Conservation (phyloP, 1,140 invertebrate genomes). For the Chionoecetes opilio region DNA sequence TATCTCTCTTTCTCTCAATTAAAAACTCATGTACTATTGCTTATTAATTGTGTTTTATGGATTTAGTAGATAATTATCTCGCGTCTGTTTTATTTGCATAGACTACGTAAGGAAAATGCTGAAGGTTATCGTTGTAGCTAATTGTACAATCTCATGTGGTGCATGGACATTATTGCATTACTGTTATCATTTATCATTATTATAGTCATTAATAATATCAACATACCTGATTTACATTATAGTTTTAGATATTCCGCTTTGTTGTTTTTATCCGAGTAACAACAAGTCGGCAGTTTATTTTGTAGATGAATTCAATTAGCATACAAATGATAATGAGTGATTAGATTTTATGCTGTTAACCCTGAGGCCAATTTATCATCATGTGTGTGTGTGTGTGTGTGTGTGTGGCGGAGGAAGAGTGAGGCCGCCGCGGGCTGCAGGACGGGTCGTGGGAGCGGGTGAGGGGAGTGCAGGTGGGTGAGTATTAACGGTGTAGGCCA, state of each 20-base stretch:
- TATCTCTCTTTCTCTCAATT: too few species aligned
- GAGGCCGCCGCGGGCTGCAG: background rate
- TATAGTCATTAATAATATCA: too few species aligned
- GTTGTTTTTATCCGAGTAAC: background rate
- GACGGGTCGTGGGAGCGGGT: background rate
- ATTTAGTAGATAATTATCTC: too few species aligned
- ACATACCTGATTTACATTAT: background rate
- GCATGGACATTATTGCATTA: too few species aligned
- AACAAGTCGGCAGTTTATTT: background rate
- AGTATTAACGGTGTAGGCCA: constrained; percentile 28
- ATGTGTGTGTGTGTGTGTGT: constrained; percentile 5
- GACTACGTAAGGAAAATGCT: too few species aligned
- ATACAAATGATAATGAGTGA: constrained; percentile 30
- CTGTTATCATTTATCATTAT: too few species aligned
- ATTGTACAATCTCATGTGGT: too few species aligned
- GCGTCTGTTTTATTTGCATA: too few species aligned
- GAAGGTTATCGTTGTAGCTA: too few species aligned
- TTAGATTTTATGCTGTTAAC: constrained; percentile 36
- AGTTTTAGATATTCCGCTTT: background rate
- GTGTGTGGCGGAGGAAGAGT: background rate
- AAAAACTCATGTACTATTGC: too few species aligned
- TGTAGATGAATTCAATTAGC: background rate
- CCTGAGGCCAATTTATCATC: constrained; percentile 7
- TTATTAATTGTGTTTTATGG: too few species aligned
- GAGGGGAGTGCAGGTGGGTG: constrained; percentile 11